Evolutionary conservation across 2,113 vertebrate species (phyloP), one percentile per base, ranked within the genome.

Genomic region (Helogale parvula): DNA sequence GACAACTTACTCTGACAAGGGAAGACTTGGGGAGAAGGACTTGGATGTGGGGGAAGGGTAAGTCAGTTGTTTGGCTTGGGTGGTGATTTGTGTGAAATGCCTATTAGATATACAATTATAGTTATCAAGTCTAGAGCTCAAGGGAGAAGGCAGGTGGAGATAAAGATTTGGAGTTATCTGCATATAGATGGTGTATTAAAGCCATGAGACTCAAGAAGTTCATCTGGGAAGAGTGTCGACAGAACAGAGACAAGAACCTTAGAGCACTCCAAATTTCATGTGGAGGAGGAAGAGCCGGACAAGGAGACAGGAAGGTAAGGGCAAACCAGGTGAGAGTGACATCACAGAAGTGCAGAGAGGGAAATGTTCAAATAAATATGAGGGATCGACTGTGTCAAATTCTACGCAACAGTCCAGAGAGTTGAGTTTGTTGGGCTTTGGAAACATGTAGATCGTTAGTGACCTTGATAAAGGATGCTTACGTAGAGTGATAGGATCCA

Each of bases 381-480:
- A 94, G 76, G 10, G 5, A 23, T 25, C 10, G 11, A 35, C 2
- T 41, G 4, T 38, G 19, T 8, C 12, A 31, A 45, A 21, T 41
- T 72, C 31, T 50, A 38, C 63, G 47, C 5, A 68, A 25, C 14
- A 93, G n/a, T 65, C 45, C 54, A n/a, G 16, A 87, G 23, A 92
- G 35, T 29, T 23, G n/a, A 83, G 50, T 63, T 57, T 2, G 3
- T 45, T 76, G 83, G 94, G 54, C 82, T 69, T 94, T 91, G 68
- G 76, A 88, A 81, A 74, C n/a, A 71, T 54, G 27, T n/a, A 72
- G 47, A 68, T 69, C 31, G 31, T 16, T 63, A 45, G 17, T 83
- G 31, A 93, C 13, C 68, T 74, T 90, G 29, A 50, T 94, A 72
- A 95, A 50, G 65, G 31, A 38, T 89, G 4, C 93, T 85, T 92